Evolutionary conservation across 2,113 vertebrate species (phyloP), one percentile per base, ranked within the genome.

Genomic region (Hyla sarda): DNA sequence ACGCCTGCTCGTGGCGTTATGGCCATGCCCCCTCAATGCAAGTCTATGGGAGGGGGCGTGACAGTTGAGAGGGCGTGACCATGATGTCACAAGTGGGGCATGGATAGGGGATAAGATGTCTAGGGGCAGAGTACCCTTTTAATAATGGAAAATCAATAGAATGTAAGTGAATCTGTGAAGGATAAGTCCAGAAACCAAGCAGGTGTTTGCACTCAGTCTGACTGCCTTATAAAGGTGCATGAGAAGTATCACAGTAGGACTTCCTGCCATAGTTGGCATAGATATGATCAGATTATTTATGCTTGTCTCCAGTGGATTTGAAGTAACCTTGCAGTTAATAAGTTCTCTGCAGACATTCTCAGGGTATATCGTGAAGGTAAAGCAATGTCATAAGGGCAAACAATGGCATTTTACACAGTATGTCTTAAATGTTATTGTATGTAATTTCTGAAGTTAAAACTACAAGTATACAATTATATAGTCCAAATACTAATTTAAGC

Each of bases 391-490:
- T 34, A 72, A 81, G 52, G 67, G 85, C 85, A 87, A 58, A 52
- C 67, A 30, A 50, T 82, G 85, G 78, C 78, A 74, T 82, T 58
- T 54, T 54, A 71, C 77, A 67, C 45, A 19, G 74, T 32, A 54
- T 78, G 41, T 78, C 56, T 62, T 82, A 71, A 62, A 72, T 81
- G 50, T 69, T 75, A 75, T 52, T 81, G 67, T 92, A 74, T 90
- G 88, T 88, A 78, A 85, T 90, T 88, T 91, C 79, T 83, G 88
- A 91, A 88, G 88, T 89, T 88, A 89, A 88, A 87, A 87, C 58
- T 88, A 90, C 88, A 89, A 62, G 89, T 89, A 90, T 90, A 89
- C 58, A 72, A 84, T 54, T 78, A 52, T 87, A 77, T 90, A 82
- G 87, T 78, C 89, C 78, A 65, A 76, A 69, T 90, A 87, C 86